Conservation (phyloP, 2,888 invertebrate species). For the Andrena trimmerana region DNA sequence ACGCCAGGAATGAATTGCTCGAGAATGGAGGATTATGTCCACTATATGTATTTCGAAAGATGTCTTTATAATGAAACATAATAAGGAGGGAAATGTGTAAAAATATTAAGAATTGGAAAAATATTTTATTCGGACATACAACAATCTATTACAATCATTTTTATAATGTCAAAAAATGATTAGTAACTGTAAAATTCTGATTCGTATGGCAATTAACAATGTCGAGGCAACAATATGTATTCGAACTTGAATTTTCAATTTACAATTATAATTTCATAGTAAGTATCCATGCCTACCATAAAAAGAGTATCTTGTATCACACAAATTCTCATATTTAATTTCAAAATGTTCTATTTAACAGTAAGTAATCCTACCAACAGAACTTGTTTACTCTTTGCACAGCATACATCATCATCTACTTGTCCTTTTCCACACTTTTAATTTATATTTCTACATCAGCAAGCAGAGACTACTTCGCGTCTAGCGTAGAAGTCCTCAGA, state of each 20-base stretch:
- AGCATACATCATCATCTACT: neutral
- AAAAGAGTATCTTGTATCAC: neutral
- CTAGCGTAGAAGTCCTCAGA: no score
- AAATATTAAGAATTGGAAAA: neutral
- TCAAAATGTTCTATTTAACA: neutral
- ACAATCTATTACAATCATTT: constrained; percentile 12
- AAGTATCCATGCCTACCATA: neutral
- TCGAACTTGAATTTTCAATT: neutral
- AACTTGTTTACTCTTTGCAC: neutral
- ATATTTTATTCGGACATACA: constrained; percentile 18
- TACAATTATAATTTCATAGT: neutral
- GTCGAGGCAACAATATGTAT: neutral
- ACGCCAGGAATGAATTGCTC: neutral
- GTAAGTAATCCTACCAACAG: no score
- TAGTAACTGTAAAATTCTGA: neutral
- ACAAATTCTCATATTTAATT: neutral
- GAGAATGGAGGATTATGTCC: neutral
- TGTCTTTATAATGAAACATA: no score
- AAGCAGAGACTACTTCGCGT: neutral
- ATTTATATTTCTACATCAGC: neutral
- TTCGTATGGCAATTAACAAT: neutral
- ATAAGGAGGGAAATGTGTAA: neutral
- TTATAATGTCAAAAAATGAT: neutral
- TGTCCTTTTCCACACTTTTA: no score
- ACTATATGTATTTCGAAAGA: neutral